Evolutionary conservation across 2,113 vertebrate species (phyloP).

Genomic region (Rhagologus leucostigma): DNA sequence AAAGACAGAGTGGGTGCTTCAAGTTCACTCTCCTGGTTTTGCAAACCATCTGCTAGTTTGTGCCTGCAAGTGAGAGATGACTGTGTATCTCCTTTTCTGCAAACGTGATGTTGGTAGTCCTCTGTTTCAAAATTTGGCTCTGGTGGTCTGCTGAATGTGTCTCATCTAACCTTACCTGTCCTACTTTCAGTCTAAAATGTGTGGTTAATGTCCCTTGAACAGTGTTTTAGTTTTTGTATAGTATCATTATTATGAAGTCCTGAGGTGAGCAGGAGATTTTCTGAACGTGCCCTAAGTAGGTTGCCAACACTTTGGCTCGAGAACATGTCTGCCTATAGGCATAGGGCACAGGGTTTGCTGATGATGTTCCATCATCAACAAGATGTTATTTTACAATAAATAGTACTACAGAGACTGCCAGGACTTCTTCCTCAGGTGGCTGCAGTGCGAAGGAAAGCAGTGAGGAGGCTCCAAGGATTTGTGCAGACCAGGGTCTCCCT

Average conservation of each 20-base stretch:
- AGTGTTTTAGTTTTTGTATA: neutral
- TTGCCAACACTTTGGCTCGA: neutral
- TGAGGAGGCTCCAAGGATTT: neutral
- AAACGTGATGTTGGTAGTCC: neutral
- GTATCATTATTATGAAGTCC: neutral
- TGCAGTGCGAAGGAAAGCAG: neutral
- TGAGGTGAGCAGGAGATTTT: neutral
- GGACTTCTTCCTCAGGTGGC: neutral
- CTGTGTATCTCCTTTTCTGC: neutral
- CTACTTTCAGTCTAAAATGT: neutral
- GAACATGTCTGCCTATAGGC: neutral
- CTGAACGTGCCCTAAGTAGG: neutral
- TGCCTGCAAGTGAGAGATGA: neutral
- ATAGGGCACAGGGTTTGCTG: neutral
- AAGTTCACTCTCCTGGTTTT: neutral
- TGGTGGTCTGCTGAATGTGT: neutral
- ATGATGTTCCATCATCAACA: neutral
- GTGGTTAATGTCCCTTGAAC: neutral
- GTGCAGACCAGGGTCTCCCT: neutral
- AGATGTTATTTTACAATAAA: neutral
- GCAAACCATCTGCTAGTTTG: constrained; percentile 30
- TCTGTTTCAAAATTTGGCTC: neutral
- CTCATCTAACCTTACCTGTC: neutral
- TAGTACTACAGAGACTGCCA: neutral
- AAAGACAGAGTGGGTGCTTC: neutral